Evolutionary conservation across 2,888 invertebrate genomes (phyloP).

Genomic region (Aleiodes leptofemur): DNA sequence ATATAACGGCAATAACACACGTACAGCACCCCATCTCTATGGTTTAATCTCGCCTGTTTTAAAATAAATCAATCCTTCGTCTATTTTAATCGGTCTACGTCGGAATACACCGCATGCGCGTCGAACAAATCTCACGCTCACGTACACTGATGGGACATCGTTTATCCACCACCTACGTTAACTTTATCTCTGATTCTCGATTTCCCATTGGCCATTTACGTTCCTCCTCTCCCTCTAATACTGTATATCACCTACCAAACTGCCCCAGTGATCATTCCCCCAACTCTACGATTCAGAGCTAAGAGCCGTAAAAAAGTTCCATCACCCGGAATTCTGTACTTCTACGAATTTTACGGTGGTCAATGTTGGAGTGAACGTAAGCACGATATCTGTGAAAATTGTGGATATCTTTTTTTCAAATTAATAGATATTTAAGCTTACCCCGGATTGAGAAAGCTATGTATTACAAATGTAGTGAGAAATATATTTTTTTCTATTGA

Average conservation of each 20-base stretch:
- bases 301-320: not conserved
- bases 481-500: too few relatives aligned
- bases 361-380: not conserved
- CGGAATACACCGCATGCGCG: slow-evolving; percentile 35
- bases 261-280: not conserved
- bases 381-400: too few relatives aligned
- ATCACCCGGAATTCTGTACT: not conserved
- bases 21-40: not conserved
- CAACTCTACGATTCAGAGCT: too few relatives aligned
- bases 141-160: slow-evolving; percentile 14
- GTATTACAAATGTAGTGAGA: too few relatives aligned
- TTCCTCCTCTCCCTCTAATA: not conserved
- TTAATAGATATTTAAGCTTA: too few relatives aligned
- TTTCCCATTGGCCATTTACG: slow-evolving; percentile 34
- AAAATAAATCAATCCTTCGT: slow-evolving; percentile 41
- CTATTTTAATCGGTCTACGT: slow-evolving; percentile 35
- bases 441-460: too few relatives aligned
- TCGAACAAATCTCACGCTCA: slow-evolving; percentile 39
- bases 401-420: too few relatives aligned
- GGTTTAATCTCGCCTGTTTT: slow-evolving; percentile 21
- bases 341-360: too few relatives aligned
- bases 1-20: slow-evolving; percentile 2
- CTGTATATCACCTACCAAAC: slow-evolving; percentile 33
- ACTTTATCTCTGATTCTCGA: slow-evolving; percentile 35
- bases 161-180: slow-evolving; percentile 32